Conservation (phyloP, 2,888 invertebrate genomes). For the Eristalis arbustorum region DNA sequence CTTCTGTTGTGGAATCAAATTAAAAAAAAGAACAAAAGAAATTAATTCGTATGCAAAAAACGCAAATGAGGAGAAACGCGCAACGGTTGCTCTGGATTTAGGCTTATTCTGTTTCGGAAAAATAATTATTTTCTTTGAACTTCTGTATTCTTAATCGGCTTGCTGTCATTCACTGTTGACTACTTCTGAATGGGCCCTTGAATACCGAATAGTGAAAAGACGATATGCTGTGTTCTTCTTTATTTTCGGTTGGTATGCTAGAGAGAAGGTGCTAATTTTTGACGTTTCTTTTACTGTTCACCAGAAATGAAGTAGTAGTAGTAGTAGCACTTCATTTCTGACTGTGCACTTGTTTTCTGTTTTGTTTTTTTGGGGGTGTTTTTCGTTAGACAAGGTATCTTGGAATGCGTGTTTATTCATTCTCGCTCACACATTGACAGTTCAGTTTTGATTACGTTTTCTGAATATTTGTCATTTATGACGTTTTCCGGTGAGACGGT, state of each 20-base stretch:
- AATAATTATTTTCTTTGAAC: neutral
- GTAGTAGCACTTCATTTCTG: too few species aligned
- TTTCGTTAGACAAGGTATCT: neutral
- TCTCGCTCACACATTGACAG: neutral
- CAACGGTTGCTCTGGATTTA: conserved; percentile 11
- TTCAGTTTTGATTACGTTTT: conserved; percentile 8
- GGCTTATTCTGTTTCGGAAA: neutral
- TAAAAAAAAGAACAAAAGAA: conserved; percentile 30
- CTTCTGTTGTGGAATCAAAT: conserved; percentile 8
- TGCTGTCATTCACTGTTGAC: conserved; percentile 5
- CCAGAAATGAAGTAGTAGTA: too few species aligned
- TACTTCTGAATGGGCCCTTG: conserved; percentile 3
- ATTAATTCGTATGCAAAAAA: conserved; percentile 7
- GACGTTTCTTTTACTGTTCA: conserved; percentile 37
- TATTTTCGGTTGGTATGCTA: neutral
- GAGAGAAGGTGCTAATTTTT: conserved; percentile 7
- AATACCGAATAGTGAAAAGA: conserved; percentile 24
- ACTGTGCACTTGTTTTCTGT: neutral
- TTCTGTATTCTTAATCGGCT: neutral
- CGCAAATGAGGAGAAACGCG: conserved; percentile 36
- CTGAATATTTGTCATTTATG: conserved; percentile 29
- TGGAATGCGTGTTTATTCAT: neutral
- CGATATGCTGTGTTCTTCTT: conserved; percentile 4
- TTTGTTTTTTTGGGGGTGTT: neutral
- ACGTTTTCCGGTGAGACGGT: conserved; percentile 11